Percentiles rank a stretch among this genome's conserved stretches.
Evolutionary conservation across 92 coral and sea anemone genomes (phyloP).

Genomic region (Epizoanthus scotinus): DNA sequence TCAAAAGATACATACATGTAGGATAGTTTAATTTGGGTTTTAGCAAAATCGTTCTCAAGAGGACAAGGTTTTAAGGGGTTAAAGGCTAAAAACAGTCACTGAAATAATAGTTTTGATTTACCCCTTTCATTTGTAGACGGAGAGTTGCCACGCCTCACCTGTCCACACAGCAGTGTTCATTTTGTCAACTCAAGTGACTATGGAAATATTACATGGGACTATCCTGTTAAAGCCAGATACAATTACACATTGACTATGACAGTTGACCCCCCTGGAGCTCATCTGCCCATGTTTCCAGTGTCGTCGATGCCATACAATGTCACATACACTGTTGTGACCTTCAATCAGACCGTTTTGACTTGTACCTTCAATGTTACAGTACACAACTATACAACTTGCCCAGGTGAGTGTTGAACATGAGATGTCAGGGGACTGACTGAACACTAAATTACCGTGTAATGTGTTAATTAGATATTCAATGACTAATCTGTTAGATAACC

Average conservation of each 20-base stretch:
- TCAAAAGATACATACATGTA: no score
- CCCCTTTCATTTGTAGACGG: conserved; percentile 15
- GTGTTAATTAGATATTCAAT: no score
- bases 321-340: conserved; percentile 20
- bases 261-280: conserved; percentile 24
- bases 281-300: conserved; percentile 36
- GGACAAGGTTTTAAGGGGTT: neutral
- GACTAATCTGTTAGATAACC: no score
- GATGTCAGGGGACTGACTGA: no score
- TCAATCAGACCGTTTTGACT: neutral
- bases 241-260: conserved; percentile 32
- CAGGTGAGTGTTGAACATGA: conserved; percentile 3
- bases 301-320: conserved; percentile 1
- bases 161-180: conserved; percentile 23
- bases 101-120: neutral
- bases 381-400: conserved; percentile 5
- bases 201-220: neutral
- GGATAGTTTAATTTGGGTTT: no score
- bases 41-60: no score
- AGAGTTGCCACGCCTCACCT: conserved; percentile 1
- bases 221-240: conserved; percentile 24
- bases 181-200: conserved; percentile 30
- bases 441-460: no score
- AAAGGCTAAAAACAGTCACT: no score
- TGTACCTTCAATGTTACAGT: conserved; percentile 32